Conservation (phyloP, 2,888 invertebrate genomes). For the Eumerus sabulonum region DNA sequence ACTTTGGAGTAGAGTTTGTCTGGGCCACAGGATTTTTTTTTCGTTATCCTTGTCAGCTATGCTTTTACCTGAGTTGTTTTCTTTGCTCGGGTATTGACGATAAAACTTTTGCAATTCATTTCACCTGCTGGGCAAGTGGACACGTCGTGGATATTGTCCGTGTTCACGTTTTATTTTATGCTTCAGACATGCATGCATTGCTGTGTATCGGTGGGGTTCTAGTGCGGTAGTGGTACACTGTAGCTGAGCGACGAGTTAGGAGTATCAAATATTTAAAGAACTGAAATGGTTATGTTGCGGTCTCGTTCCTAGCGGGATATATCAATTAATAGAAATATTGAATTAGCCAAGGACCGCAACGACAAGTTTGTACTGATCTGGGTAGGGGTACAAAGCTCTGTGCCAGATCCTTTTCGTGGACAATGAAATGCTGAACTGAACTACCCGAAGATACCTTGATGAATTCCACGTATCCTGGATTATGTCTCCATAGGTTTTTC, state of each 20-base stretch:
- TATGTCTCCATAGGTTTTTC: no score
- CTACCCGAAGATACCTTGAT: no score
- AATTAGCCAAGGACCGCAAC: conserved; percentile 50
- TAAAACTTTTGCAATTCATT: conserved; percentile 68
- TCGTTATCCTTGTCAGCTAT: conserved; percentile 67
- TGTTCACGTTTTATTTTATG: conserved; percentile 61
- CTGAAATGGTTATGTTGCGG: conserved; percentile 22
- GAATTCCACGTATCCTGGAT: no score
- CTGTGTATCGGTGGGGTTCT: no score
- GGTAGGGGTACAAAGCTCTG: no score
- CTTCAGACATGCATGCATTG: conserved; percentile 16
- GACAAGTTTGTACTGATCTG: not conserved
- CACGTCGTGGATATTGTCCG: conserved; percentile 66
- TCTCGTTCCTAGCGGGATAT: conserved; percentile 19
- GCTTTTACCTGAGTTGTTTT: conserved; percentile 63
- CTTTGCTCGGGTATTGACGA: conserved; percentile 45
- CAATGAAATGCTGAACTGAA: no score
- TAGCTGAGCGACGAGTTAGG: conserved; percentile 1
- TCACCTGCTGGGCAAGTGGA: conserved; percentile 65
- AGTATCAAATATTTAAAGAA: conserved; percentile 59
- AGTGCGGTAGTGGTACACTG: conserved; percentile 28
- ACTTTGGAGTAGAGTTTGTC: conserved; percentile 35
- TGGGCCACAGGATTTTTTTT: conserved; percentile 55
- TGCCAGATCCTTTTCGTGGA: no score
- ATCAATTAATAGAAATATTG: conserved; percentile 63